phyloP scores from a whole-genome alignment of 2,888 invertebrate genomes.

The Trichopria drosophilae region DNA sequence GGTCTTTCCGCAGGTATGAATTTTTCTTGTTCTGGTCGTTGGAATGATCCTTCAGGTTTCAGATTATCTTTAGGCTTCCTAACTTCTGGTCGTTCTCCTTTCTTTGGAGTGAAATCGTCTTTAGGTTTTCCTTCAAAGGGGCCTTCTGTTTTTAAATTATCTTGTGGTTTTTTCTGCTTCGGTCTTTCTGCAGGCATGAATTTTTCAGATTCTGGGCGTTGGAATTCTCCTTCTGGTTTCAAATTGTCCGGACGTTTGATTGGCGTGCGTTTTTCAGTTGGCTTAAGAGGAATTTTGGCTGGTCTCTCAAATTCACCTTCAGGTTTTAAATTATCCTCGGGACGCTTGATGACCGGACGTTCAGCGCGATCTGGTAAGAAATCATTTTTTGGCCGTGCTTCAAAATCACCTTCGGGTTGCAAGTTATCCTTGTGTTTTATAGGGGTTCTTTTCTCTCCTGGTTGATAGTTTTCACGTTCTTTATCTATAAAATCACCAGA shows the following conservation, averaged over 20 bases:
- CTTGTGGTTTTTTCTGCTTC: slow-evolving; percentile 28
- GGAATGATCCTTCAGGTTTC: slow-evolving; percentile 62
- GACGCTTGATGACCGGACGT: slow-evolving; percentile 60
- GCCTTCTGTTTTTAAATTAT: slow-evolving; percentile 62
- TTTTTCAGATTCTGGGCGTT: slow-evolving; percentile 50
- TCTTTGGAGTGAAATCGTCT: slow-evolving; percentile 58
- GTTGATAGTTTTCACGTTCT: slow-evolving; percentile 63
- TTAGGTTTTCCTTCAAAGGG: slow-evolving; percentile 59
- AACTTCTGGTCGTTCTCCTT: slow-evolving; percentile 48
- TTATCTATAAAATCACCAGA: slow-evolving; percentile 63
- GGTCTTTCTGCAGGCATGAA: slow-evolving; percentile 57
- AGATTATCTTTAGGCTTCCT: slow-evolving; percentile 60
- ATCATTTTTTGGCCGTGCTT: slow-evolving; percentile 55
- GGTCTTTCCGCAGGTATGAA: slow-evolving; percentile 38
- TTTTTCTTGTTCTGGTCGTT: slow-evolving; percentile 48
- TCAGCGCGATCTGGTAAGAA: slow-evolving; percentile 56
- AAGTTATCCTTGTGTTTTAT: slow-evolving; percentile 62
- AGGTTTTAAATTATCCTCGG: slow-evolving; percentile 58
- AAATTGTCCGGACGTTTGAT: slow-evolving; percentile 53
- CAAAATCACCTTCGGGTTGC: slow-evolving; percentile 59
- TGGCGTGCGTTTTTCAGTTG: slow-evolving; percentile 56
- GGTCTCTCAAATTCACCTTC: slow-evolving; percentile 56
- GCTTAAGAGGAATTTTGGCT: slow-evolving; percentile 51
- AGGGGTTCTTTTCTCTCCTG: slow-evolving; percentile 60
- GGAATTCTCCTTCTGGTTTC: slow-evolving; percentile 38